Percentiles rank a stretch among this genome's conserved stretches.
These are phyloP conservation scores for Corythoichthys haematopterus DNA, from an alignment of 2,113 vertebrate genomes.

Conservation along the genomic window DNA sequence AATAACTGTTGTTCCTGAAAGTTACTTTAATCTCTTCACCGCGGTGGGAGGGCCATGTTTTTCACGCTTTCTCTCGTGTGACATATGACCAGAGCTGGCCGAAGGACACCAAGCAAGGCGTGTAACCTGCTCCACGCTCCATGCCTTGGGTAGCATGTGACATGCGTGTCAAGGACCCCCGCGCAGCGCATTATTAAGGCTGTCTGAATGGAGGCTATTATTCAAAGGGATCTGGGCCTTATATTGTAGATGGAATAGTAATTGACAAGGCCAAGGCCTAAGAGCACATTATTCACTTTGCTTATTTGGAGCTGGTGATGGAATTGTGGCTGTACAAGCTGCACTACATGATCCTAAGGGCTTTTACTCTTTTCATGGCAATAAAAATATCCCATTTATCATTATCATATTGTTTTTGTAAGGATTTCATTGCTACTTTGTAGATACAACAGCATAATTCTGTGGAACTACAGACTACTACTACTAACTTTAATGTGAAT, in stretches of 20 bases:
- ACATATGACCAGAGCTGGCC: constrained; percentile 6
- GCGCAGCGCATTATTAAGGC: not conserved
- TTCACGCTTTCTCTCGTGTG: not conserved
- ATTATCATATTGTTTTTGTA: not conserved
- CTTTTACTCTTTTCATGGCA: not conserved
- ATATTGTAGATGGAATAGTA: not conserved
- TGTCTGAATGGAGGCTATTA: constrained; percentile 8
- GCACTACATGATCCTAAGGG: not conserved
- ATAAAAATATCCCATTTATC: not conserved
- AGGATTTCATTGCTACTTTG: too few species aligned
- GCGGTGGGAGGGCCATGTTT: not conserved
- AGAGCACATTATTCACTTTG: not conserved
- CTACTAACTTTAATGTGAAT: too few species aligned
- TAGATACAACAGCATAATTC: too few species aligned
- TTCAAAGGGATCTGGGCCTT: constrained; percentile 6
- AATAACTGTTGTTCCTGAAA: not conserved
- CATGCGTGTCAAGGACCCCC: constrained; percentile 5
- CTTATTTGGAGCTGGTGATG: not conserved
- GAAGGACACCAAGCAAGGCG: not conserved
- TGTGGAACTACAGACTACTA: too few species aligned
- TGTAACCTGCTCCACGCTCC: not conserved
- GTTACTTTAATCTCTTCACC: constrained; percentile 1
- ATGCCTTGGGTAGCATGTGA: not conserved
- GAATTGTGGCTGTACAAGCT: not conserved
- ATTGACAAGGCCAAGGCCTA: constrained; percentile 8